Conservation (phyloP, 64 coral and sea anemone species). For the Montipora sp. region DNA sequence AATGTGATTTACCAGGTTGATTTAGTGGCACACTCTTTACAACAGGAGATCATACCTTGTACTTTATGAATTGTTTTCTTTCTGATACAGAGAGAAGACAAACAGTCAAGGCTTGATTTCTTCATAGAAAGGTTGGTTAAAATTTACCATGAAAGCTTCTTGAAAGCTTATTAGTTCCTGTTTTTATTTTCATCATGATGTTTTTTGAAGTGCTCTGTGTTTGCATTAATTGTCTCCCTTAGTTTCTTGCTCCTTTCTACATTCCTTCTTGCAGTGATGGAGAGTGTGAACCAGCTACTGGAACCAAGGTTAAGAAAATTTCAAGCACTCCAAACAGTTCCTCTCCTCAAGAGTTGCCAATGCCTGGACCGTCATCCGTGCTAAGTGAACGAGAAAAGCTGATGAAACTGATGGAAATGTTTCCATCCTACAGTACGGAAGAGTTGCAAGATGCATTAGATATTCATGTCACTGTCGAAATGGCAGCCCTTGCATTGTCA, state of each 20-base stretch:
- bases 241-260: background rate
- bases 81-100: too few species aligned
- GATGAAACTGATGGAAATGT: conserved; percentile 21
- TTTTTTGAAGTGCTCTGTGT: background rate
- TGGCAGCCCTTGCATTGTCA: too few species aligned
- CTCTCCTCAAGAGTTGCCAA: background rate
- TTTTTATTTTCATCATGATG: conserved; percentile 16
- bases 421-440: background rate
- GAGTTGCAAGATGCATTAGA: too few species aligned
- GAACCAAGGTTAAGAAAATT: background rate
- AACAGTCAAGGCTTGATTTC: too few species aligned
- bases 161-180: background rate
- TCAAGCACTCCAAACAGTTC: conserved; percentile 2
- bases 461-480: too few species aligned
- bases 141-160: too few species aligned
- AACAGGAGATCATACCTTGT: too few species aligned
- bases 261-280: background rate
- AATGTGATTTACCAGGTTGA: too few species aligned
- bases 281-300: background rate
- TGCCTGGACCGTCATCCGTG: conserved; percentile 4
- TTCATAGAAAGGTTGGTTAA: too few species aligned
- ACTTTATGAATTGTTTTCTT: too few species aligned
- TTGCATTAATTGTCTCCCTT: background rate
- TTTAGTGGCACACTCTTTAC: too few species aligned
- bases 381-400: conserved; percentile 12